phyloP scores from a whole-genome alignment of 2,797 vertebrate genomes.

The Falco columbarius region DNA sequence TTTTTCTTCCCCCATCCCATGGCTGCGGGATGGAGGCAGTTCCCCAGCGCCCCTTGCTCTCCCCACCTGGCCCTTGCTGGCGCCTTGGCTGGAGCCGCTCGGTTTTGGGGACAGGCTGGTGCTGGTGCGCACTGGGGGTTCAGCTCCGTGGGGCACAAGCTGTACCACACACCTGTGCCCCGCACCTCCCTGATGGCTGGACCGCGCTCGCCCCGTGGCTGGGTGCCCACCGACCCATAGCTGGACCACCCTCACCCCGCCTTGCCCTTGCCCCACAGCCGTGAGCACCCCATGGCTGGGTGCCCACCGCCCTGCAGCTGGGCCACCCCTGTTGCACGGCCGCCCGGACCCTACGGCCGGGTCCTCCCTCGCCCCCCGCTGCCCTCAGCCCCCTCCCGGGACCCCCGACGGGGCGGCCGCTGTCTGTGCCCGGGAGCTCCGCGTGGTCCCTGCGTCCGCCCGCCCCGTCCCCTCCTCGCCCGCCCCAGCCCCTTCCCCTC shows the following conservation, averaged over 20 bases:
- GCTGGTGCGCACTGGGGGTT: background rate
- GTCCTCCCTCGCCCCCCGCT: background rate
- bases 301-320: background rate
- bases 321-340: background rate
- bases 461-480: too few species aligned
- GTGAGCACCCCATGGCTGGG: background rate
- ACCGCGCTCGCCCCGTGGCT: background rate
- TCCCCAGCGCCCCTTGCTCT: background rate
- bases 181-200: background rate
- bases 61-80: background rate
- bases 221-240: background rate
- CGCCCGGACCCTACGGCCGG: background rate
- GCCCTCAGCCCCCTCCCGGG: background rate
- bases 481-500: background rate
- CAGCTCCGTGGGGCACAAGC: background rate
- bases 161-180: background rate
- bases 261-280: background rate
- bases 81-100: background rate
- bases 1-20: background rate
- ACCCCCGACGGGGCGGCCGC: background rate
- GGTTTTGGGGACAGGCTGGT: background rate
- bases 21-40: background rate
- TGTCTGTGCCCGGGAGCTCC: background rate
- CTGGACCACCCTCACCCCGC: background rate
- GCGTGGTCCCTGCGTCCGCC: background rate